Percentiles rank a stretch among this genome's conserved stretches.
Conservation (phyloP, 2,113 vertebrate genomes). For the Astur gentilis region DNA sequence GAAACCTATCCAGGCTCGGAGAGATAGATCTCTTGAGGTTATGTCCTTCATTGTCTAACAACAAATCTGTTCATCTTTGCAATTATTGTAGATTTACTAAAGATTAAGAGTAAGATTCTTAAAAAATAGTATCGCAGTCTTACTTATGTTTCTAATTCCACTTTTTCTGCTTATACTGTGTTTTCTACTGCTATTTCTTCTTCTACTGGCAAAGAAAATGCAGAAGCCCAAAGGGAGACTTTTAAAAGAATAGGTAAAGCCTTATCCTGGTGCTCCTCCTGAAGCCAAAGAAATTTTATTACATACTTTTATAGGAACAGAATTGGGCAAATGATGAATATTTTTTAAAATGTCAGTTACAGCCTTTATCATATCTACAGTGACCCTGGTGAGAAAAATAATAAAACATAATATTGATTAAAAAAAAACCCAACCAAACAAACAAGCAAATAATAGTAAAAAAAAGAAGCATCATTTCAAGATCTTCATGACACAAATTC, state of each 20-base stretch:
- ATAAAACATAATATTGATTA: not conserved
- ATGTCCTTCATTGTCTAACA: not conserved
- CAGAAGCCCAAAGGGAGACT: not conserved
- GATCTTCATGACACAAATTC: not conserved
- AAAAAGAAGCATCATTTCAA: not conserved
- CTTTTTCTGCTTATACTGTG: not conserved
- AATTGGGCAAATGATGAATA: not conserved
- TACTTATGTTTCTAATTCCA: not conserved
- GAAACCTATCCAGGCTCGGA: not conserved
- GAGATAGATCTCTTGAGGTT: not conserved
- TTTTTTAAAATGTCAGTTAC: not conserved
- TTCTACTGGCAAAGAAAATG: not conserved
- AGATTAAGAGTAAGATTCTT: not conserved
- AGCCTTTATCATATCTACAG: not conserved
- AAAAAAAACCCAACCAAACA: not conserved
- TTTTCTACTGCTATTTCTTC: not conserved
- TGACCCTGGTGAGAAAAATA: not conserved
- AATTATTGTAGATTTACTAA: not conserved
- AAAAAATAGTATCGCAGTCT: rapidly evolving
- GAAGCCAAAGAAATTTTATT: not conserved
- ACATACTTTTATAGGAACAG: not conserved
- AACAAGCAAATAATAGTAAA: not conserved
- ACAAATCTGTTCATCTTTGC: not conserved
- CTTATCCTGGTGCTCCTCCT: not conserved
- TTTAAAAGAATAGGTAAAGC: not conserved